A percentile compares a stretch with the other conserved stretches of the same genome.
Conservation (phyloP, 2,888 invertebrate genomes). For the Amiota mariae region DNA sequence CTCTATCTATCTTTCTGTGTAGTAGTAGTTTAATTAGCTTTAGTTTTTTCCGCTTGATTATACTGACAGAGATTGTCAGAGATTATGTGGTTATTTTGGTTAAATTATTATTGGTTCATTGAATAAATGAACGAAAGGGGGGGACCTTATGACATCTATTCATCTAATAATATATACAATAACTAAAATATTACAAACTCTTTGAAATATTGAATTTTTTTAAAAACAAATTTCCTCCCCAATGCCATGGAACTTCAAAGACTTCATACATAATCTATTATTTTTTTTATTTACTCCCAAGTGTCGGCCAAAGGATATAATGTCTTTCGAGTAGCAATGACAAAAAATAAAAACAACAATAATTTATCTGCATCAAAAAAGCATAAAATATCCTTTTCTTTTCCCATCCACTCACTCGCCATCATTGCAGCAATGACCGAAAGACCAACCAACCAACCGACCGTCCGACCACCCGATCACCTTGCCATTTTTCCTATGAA, state of each 20-base stretch:
- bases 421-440: not conserved
- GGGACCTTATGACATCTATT: too few relatives aligned
- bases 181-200: too few relatives aligned
- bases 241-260: not conserved
- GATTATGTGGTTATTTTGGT: slow-evolving; percentile 6
- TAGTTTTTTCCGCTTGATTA: slow-evolving; percentile 21
- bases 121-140: not conserved
- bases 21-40: not conserved
- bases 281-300: slow-evolving; percentile 22
- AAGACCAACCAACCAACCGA: too few relatives aligned
- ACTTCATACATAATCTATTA: slow-evolving; percentile 20
- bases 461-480: too few relatives aligned
- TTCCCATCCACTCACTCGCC: not conserved
- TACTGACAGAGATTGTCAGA: not conserved
- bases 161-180: too few relatives aligned
- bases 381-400: slow-evolving; percentile 24
- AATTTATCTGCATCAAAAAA: slow-evolving; percentile 27
- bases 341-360: not conserved
- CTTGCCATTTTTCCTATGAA: not conserved
- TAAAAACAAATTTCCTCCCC: not conserved
- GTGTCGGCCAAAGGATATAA: not conserved
- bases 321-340: not conserved
- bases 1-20: not conserved
- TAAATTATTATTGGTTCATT: not conserved
- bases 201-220: not conserved